These are phyloP conservation scores for Eupithecia inturbata DNA, from an alignment of 2,888 invertebrate species.

Conservation along the genomic window DNA sequence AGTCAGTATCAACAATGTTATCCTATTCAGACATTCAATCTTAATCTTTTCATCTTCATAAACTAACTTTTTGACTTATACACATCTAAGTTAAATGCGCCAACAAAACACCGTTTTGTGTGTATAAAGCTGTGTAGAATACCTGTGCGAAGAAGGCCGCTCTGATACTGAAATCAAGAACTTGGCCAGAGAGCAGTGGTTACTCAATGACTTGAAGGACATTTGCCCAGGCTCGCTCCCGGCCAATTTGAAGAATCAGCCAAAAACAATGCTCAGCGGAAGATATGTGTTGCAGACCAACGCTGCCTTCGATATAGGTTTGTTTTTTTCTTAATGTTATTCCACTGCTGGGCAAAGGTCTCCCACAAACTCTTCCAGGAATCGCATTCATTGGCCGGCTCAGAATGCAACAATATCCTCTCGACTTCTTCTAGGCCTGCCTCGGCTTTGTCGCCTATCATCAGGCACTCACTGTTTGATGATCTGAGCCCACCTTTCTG, in stretches of 20 bases:
- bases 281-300: conserved; percentile 86
- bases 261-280: conserved; percentile 78
- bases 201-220: conserved; percentile 86
- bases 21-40: too few relatives aligned
- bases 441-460: too few relatives aligned
- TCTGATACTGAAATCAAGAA: conserved; percentile 78
- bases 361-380: background rate
- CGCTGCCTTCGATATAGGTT: conserved; percentile 85
- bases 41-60: background rate
- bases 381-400: too few relatives aligned
- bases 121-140: conserved; percentile 78
- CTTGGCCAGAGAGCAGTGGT: conserved; percentile 87
- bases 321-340: background rate
- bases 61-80: background rate
- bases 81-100: background rate
- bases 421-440: too few relatives aligned
- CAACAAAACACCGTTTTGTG: too few relatives aligned
- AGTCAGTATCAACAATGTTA: too few relatives aligned
- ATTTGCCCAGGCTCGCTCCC: conserved; percentile 86
- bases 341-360: background rate
- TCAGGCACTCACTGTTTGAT: too few relatives aligned
- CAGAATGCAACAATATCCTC: too few relatives aligned
- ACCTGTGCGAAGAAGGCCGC: conserved; percentile 74
- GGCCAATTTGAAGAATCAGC: conserved; percentile 73
- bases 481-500: too few relatives aligned